These are phyloP conservation scores for Frankliniella fusca DNA, from an alignment of 2,888 invertebrate species.

Conservation along the genomic window DNA sequence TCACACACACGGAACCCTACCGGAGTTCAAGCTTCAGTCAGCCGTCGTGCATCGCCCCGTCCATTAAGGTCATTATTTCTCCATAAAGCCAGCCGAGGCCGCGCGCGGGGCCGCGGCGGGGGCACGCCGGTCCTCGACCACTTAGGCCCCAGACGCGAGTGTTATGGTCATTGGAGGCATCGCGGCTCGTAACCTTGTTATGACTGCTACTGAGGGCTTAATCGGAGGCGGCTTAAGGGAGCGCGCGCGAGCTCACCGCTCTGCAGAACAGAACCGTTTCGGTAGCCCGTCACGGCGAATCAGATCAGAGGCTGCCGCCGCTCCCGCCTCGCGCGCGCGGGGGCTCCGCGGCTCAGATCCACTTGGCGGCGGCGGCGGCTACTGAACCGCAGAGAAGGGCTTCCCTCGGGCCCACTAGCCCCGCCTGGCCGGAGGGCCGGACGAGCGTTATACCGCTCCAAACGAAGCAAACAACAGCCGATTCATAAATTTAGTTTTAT, in stretches of 20 bases:
- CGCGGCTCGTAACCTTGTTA: conserved; percentile 18
- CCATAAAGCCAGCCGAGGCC: not conserved
- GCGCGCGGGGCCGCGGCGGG: not conserved
- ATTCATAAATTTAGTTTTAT: not conserved
- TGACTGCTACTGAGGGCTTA: conserved; percentile 22
- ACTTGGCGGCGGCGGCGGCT: not conserved
- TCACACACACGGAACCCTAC: too few relatives aligned
- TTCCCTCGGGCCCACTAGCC: not conserved
- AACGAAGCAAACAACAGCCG: not conserved
- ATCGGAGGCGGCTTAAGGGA: not conserved
- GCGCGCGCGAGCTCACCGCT: not conserved
- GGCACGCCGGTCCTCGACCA: not conserved
- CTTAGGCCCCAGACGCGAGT: conserved; percentile 3
- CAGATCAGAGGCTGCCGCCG: too few relatives aligned
- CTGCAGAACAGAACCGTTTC: too few relatives aligned
- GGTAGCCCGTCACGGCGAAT: too few relatives aligned
- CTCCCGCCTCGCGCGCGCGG: too few relatives aligned
- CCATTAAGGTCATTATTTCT: conserved; percentile 8
- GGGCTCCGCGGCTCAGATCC: not conserved
- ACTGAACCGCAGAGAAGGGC: not conserved
- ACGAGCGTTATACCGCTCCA: not conserved
- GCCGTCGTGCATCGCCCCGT: not conserved
- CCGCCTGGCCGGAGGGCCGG: not conserved
- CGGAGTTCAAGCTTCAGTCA: not conserved
- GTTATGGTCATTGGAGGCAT: conserved; percentile 21